Conservation (phyloP, 2,888 invertebrate species). For the Lithosia quadra region DNA sequence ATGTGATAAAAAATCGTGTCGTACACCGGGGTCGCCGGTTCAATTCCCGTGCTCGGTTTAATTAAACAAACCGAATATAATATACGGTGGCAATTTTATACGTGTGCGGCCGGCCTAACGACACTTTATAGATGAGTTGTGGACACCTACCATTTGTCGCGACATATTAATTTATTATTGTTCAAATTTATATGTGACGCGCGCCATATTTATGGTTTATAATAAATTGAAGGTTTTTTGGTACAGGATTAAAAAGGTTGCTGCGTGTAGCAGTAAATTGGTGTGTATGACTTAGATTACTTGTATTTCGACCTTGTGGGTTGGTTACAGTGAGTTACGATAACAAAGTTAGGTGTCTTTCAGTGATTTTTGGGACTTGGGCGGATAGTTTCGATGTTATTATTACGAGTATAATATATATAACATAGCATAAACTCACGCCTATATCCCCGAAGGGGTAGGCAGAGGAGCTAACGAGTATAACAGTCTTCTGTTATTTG, state of each 20-base stretch:
- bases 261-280: background rate
- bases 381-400: no score
- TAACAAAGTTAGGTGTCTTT: no score
- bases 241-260: conserved; percentile 18
- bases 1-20: conserved; percentile 66
- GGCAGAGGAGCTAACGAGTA: no score
- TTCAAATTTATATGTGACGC: conserved; percentile 46
- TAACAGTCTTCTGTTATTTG: no score
- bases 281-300: background rate
- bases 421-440: no score
- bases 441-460: no score
- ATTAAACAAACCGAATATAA: conserved; percentile 78
- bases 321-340: background rate
- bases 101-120: conserved; percentile 53
- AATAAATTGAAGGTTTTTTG: conserved; percentile 28
- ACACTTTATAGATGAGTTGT: conserved; percentile 56
- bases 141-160: conserved; percentile 52
- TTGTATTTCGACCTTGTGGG: background rate
- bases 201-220: conserved; percentile 33
- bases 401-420: no score
- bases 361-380: no score
- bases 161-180: conserved; percentile 54
- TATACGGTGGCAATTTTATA: conserved; percentile 68
- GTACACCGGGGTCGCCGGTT: conserved; percentile 60
- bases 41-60: conserved; percentile 66